A percentile compares a stretch with the other conserved stretches of the same genome.
Evolutionary conservation across 1,140 invertebrate species (phyloP).

Genomic region (Euura saliciscinereae): DNA sequence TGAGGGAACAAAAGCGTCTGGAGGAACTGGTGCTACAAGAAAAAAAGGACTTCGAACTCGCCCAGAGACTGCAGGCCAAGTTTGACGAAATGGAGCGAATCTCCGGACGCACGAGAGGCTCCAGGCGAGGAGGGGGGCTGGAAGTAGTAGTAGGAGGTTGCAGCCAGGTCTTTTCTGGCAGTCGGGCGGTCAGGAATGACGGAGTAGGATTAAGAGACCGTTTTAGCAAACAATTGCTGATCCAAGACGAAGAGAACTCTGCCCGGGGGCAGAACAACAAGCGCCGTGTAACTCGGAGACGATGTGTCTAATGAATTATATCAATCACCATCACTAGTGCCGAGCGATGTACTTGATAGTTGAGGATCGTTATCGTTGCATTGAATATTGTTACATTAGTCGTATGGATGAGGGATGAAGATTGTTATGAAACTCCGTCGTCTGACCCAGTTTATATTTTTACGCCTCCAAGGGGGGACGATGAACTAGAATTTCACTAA

Average conservation of each 20-base stretch:
- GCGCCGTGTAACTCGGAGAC: slow-evolving; percentile 4
- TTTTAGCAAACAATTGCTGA: neutral
- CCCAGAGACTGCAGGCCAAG: slow-evolving; percentile 46
- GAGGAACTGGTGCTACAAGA: slow-evolving; percentile 49
- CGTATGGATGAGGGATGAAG: too few species aligned
- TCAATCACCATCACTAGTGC: neutral
- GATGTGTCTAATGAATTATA: neutral
- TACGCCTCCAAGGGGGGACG: too few species aligned
- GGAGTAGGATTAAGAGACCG: neutral
- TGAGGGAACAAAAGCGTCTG: slow-evolving; percentile 45
- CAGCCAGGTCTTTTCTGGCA: neutral
- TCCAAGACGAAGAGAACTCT: neutral
- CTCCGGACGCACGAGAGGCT: slow-evolving; percentile 48
- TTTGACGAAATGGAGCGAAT: slow-evolving; percentile 51
- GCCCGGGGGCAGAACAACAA: neutral
- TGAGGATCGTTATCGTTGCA: too few species aligned
- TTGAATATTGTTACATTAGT: too few species aligned
- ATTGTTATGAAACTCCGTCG: too few species aligned
- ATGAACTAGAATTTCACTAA: too few species aligned
- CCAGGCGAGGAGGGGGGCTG: neutral
- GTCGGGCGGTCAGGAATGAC: neutral
- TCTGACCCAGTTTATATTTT: too few species aligned
- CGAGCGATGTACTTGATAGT: neutral
- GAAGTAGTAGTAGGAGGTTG: too few species aligned
- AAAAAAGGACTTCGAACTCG: slow-evolving; percentile 51